phyloP scores from a whole-genome alignment of 2,888 invertebrate genomes.

The Lamellibrachia satsuma region DNA sequence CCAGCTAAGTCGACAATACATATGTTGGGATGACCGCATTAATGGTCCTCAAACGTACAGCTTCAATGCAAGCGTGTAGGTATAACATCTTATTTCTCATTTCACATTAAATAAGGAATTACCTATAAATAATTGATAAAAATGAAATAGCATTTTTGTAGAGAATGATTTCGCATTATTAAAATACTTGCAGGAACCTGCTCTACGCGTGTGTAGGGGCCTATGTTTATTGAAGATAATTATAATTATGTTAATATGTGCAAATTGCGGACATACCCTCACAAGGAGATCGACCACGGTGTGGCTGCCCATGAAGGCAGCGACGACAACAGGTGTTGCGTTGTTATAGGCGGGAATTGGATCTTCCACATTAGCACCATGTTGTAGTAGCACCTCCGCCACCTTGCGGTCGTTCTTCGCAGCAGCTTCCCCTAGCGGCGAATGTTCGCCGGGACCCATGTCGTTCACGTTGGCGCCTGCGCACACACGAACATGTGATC shows the following conservation, averaged over 20 bases:
- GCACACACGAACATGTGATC: neutral
- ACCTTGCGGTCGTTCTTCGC: slow-evolving; percentile 38
- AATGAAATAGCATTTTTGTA: neutral
- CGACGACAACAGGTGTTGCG: slow-evolving; percentile 41
- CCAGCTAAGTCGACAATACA: too few species aligned
- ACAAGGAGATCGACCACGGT: slow-evolving; percentile 38
- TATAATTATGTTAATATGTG: neutral
- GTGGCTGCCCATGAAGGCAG: slow-evolving; percentile 33
- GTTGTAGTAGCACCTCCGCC: slow-evolving; percentile 35
- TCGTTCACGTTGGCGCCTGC: slow-evolving; percentile 41
- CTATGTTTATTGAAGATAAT: neutral
- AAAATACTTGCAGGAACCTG: neutral
- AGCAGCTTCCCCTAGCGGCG: slow-evolving; percentile 42
- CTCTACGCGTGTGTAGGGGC: neutral
- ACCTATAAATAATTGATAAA: too few species aligned
- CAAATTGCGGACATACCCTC: slow-evolving; percentile 30
- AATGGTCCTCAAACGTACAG: too few species aligned
- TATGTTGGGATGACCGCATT: too few species aligned
- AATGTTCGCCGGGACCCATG: slow-evolving; percentile 39
- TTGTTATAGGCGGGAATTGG: slow-evolving; percentile 37
- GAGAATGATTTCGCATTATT: neutral
- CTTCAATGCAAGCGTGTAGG: too few species aligned
- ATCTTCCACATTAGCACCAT: slow-evolving; percentile 38
- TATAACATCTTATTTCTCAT: too few species aligned
- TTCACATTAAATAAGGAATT: too few species aligned